A percentile compares a stretch with the other conserved stretches of the same genome.
phyloP scores from a whole-genome alignment of 2,797 vertebrate genomes.

The Champsocephalus gunnari region DNA sequence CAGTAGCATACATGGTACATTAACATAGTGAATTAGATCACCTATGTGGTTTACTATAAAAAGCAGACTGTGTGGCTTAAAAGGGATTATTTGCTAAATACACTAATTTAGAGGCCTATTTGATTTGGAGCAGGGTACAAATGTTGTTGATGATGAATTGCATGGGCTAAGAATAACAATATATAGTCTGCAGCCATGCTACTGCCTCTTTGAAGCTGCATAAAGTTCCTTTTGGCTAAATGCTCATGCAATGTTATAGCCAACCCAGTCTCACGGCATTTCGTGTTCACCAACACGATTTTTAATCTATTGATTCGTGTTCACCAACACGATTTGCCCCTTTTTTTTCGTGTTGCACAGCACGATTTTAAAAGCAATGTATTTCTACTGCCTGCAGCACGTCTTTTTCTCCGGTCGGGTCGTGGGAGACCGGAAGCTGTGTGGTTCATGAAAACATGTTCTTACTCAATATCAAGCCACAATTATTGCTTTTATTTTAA shows the following conservation, averaged over 20 bases:
- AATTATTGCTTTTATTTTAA: too few species aligned
- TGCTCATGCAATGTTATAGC: background rate
- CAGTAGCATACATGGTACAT: background rate
- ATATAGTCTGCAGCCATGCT: background rate
- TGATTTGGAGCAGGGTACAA: background rate
- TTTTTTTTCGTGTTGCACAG: too few species aligned
- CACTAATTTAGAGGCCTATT: background rate
- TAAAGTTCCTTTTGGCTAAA: background rate
- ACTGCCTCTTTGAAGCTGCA: background rate
- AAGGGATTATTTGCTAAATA: background rate
- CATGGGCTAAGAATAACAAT: background rate
- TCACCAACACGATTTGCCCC: too few species aligned
- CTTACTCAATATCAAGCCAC: too few species aligned
- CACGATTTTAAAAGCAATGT: too few species aligned
- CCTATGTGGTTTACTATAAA: constrained; percentile 6
- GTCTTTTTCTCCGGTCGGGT: too few species aligned
- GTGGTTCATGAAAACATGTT: too few species aligned
- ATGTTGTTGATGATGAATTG: background rate
- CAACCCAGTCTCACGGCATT: too few species aligned
- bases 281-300: too few species aligned
- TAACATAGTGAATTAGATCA: constrained; percentile 14
- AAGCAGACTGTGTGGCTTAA: background rate
- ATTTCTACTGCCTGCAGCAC: too few species aligned
- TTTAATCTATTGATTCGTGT: too few species aligned
- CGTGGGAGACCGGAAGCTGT: too few species aligned